phyloP scores from a whole-genome alignment of 2,113 vertebrate species.

The Corythornis cristatus region DNA sequence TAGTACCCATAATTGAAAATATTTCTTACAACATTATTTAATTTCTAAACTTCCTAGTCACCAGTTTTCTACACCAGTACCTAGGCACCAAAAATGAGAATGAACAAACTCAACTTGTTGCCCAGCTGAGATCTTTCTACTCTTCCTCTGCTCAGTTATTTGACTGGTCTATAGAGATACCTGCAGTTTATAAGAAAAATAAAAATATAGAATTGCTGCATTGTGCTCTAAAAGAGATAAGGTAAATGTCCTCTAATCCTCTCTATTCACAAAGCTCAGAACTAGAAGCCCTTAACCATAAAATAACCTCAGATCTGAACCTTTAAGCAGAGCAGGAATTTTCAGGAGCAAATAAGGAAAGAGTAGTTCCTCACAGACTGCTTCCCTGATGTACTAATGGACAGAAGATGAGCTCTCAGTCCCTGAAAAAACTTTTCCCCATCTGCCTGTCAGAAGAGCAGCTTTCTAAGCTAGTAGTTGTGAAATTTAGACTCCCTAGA shows the following conservation, averaged over 20 bases:
- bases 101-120: background rate
- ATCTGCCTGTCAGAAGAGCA: background rate
- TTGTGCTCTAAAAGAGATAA: constrained; percentile 42
- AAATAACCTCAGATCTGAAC: constrained; percentile 9
- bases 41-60: background rate
- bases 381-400: background rate
- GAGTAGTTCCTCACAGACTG: background rate
- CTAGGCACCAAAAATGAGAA: constrained; percentile 31
- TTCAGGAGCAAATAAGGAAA: constrained; percentile 30
- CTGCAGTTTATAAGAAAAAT: background rate
- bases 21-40: background rate
- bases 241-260: background rate
- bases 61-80: background rate
- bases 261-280: background rate
- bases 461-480: constrained; percentile 1
- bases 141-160: constrained; percentile 28
- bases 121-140: constrained; percentile 2
- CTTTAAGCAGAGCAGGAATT: background rate
- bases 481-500: constrained; percentile 1
- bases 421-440: background rate
- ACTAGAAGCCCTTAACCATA: constrained; percentile 27
- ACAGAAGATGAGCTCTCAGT: background rate
- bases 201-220: background rate
- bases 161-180: constrained; percentile 18
- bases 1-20: background rate